Conservation (phyloP, 1,140 invertebrate genomes). For the Drosophila asahinai region DNA sequence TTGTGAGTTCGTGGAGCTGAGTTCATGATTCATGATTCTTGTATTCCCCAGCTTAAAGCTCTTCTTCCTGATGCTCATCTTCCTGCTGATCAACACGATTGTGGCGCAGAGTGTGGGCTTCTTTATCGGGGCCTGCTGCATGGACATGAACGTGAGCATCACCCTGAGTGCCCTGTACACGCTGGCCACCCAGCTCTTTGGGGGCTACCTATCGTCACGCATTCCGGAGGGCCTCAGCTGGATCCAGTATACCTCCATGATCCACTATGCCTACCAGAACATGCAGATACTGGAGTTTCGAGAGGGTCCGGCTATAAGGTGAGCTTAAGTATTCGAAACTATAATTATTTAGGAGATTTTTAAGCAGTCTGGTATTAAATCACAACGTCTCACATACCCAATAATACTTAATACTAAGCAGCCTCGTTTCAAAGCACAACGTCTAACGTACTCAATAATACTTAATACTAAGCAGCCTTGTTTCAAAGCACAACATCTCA, state of each 20-base stretch:
- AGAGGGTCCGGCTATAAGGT: constrained; percentile 90
- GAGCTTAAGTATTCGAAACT: not conserved
- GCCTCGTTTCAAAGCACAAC: too few relatives aligned
- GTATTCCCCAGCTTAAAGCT: constrained; percentile 86
- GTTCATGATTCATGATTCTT: not conserved
- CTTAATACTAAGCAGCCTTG: too few relatives aligned
- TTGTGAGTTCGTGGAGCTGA: fast-evolving
- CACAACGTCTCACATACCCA: too few relatives aligned
- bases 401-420: too few relatives aligned
- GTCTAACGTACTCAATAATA: too few relatives aligned
- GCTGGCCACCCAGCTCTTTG: constrained; percentile 92
- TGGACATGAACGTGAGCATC: constrained; percentile 93
- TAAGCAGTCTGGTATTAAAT: too few relatives aligned
- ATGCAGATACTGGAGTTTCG: constrained; percentile 94
- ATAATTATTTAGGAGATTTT: too few relatives aligned
- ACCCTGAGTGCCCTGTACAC: constrained; percentile 93
- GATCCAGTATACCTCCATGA: constrained; percentile 92
- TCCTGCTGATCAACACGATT: constrained; percentile 91
- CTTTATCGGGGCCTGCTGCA: constrained; percentile 92
- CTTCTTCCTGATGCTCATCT: constrained; percentile 90
- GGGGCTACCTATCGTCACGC: constrained; percentile 91
- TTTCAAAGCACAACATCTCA: too few relatives aligned
- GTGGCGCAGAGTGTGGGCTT: constrained; percentile 94
- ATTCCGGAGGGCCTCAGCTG: constrained; percentile 92
- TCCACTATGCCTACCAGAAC: constrained; percentile 94